Conservation (phyloP, 2,113 vertebrate genomes). For the Procavia capensis region DNA sequence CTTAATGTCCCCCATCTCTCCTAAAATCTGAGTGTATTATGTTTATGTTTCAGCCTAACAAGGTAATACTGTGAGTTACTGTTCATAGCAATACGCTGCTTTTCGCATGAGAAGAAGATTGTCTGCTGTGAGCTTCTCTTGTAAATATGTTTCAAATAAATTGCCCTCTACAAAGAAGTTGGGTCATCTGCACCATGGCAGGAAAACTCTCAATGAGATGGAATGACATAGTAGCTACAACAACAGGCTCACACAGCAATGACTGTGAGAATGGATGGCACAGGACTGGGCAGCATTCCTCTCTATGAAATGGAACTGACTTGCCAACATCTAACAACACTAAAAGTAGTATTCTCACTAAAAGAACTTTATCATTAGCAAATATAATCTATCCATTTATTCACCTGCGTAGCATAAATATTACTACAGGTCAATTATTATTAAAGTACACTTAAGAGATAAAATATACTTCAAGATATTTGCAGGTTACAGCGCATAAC, state of each 20-base stretch:
- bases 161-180: neutral
- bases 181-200: neutral
- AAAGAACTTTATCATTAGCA: neutral
- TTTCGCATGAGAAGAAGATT: neutral
- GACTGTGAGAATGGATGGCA: neutral
- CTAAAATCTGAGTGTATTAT: neutral
- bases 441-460: neutral
- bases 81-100: neutral
- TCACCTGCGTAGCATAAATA: neutral
- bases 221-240: neutral
- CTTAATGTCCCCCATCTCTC: neutral
- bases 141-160: conserved; percentile 19
- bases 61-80: neutral
- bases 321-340: neutral
- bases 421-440: neutral
- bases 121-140: neutral
- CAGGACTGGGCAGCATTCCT: neutral
- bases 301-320: neutral
- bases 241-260: neutral
- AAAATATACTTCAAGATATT: neutral
- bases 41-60: neutral
- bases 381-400: conserved; percentile 2
- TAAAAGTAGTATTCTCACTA: neutral
- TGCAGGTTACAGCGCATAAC: neutral
- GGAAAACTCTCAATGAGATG: neutral